These are phyloP conservation scores for Trachelus troglodyta DNA, from an alignment of 2,888 invertebrate genomes.

Conservation along the genomic window DNA sequence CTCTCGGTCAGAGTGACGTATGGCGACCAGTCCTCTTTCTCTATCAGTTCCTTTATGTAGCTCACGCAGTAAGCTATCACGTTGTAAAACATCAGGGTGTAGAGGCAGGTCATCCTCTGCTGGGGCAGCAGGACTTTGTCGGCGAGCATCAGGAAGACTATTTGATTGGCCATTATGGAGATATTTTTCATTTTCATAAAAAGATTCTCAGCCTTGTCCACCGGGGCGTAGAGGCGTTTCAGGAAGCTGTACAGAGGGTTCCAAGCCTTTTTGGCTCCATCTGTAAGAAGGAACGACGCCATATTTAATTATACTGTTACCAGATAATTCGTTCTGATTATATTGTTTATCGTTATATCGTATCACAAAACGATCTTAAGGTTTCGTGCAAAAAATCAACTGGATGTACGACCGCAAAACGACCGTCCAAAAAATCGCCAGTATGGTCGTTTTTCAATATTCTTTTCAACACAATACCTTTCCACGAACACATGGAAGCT, in stretches of 20 bases:
- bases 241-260: slow-evolving; percentile 42
- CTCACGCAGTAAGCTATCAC: slow-evolving; percentile 82
- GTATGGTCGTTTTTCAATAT: too few relatives aligned
- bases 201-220: slow-evolving; percentile 74
- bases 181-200: slow-evolving; percentile 79
- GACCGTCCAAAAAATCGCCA: too few relatives aligned
- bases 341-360: too few relatives aligned
- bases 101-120: slow-evolving; percentile 75
- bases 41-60: slow-evolving; percentile 79
- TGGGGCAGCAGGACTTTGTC: slow-evolving; percentile 73
- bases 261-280: slow-evolving; percentile 39
- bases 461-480: too few relatives aligned
- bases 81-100: slow-evolving; percentile 86
- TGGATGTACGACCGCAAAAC: too few relatives aligned
- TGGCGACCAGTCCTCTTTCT: slow-evolving; percentile 82
- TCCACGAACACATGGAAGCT: too few relatives aligned
- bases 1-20: slow-evolving; percentile 80
- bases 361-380: too few relatives aligned
- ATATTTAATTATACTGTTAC: not conserved
- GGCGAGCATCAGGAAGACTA: slow-evolving; percentile 80
- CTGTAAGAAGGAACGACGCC: slow-evolving; percentile 22
- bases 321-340: not conserved
- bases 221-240: slow-evolving; percentile 69
- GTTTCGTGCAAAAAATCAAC: too few relatives aligned
- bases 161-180: slow-evolving; percentile 78